phyloP scores from a whole-genome alignment of 1,140 invertebrate species.

The Pentalonia nigronervosa region DNA sequence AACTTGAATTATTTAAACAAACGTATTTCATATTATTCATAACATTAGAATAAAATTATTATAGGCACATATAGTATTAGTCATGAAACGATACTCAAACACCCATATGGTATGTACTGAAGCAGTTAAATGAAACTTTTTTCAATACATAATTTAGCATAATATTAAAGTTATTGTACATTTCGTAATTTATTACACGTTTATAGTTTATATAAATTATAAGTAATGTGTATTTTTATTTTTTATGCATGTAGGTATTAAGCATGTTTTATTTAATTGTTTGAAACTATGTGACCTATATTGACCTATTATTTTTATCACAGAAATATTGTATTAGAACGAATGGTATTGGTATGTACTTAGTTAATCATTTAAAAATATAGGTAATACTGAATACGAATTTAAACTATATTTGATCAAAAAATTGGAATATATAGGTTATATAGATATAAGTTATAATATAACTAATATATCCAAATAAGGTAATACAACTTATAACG shows the following conservation, averaged over 20 bases:
- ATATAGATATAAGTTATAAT: background rate
- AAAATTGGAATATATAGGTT: background rate
- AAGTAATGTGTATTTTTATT: background rate
- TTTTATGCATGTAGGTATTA: background rate
- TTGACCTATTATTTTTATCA: background rate
- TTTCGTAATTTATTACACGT: background rate
- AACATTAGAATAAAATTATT: background rate
- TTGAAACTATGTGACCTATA: background rate
- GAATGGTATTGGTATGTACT: background rate
- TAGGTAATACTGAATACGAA: background rate
- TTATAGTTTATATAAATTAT: background rate
- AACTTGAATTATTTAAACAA: background rate
- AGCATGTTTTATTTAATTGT: background rate
- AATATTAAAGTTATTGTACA: conserved; percentile 14
- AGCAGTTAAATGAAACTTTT: background rate
- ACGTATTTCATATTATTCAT: conserved; percentile 2
- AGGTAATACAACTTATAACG: background rate
- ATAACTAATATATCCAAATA: background rate
- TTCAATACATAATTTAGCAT: conserved; percentile 28
- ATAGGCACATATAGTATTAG: background rate
- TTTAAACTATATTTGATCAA: background rate
- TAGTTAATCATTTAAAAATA: background rate
- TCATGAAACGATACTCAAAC: background rate
- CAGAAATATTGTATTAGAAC: background rate
- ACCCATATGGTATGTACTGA: conserved; percentile 6